Base-by-base conservation (phyloP, 2,113 vertebrate species). In the Romanogobio albipinnatus region DNA sequence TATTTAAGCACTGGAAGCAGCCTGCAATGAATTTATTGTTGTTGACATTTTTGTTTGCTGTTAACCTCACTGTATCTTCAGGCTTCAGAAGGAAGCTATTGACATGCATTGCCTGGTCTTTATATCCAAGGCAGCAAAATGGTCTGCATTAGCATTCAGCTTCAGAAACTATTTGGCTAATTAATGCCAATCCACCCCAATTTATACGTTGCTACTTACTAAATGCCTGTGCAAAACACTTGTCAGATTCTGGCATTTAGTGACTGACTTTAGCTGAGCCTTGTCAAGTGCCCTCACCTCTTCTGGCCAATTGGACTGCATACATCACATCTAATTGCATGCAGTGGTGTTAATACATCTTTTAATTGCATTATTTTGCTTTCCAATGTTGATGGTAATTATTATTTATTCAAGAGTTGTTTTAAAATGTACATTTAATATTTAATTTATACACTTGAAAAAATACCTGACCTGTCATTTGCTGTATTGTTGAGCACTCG, bases 141-240 rank as follows among this genome's bases (percentile, higher is more conserved):
- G 68, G 92, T 82, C 82, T 86, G 74, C 86, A 89, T 91, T 92
- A 91, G 87, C 83, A 91, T 87, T 89, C 87, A 90, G 86, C 87
- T 36, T 82, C 4, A 15, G 86, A 89, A 89, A 84, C 66, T 90
- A 90, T 91, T 91, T 85, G 89, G 80, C 88, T 91, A 87, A 91
- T 91, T 90, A 88, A 88, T 91, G 90, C 88, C 64, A 81, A 75
- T 66, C 45, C 61, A 87, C 87, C 89, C 86, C 76, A 58, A 76
- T 89, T 89, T 84, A 87, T 88, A 83, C 66, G 74, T 89, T 73
- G 78, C 68, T 45, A 84, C 76, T 86, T 85, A 78, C 82, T 66
- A 76, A 86, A 87, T 85, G 80, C 36, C 84, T 87, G 14, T 83
- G 82, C 53, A 75, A 77, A 66, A 77, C 49, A 49, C 45, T 77